phyloP scores from a whole-genome alignment of 2,888 invertebrate species.

The Platycheirus rosarum region DNA sequence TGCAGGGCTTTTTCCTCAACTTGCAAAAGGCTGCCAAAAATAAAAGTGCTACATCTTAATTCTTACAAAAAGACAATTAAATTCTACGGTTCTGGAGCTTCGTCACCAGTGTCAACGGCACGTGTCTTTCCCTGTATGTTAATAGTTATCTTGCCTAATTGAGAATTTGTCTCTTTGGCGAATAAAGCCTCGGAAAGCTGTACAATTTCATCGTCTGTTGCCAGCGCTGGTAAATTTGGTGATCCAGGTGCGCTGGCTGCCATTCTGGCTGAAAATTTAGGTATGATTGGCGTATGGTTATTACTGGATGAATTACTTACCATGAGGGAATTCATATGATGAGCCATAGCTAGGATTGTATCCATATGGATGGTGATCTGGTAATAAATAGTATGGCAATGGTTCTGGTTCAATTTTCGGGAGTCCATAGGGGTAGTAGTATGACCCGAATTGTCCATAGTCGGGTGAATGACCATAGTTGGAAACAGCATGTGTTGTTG shows the following conservation, averaged over 20 bases:
- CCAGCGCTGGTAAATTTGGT: conserved; percentile 77
- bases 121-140: conserved; percentile 90
- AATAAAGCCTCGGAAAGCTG: conserved; percentile 88
- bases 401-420: too few species aligned
- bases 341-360: neutral
- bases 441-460: too few species aligned
- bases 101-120: conserved; percentile 87
- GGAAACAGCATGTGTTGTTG: too few species aligned
- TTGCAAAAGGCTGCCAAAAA: conserved; percentile 85
- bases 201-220: conserved; percentile 86
- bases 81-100: conserved; percentile 89
- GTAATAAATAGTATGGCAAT: too few species aligned
- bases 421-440: too few species aligned
- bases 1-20: conserved; percentile 85
- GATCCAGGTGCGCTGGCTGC: neutral
- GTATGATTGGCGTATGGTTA: neutral
- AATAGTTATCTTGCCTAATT: conserved; percentile 87
- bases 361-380: too few species aligned
- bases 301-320: too few species aligned
- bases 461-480: too few species aligned
- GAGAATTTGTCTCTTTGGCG: conserved; percentile 88
- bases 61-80: neutral
- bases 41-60: neutral
- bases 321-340: too few species aligned
- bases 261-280: too few species aligned